Evolutionary conservation across 2,113 vertebrate species (phyloP), one percentile per base, ranked within the genome.

Genomic region (Chionis minor): DNA sequence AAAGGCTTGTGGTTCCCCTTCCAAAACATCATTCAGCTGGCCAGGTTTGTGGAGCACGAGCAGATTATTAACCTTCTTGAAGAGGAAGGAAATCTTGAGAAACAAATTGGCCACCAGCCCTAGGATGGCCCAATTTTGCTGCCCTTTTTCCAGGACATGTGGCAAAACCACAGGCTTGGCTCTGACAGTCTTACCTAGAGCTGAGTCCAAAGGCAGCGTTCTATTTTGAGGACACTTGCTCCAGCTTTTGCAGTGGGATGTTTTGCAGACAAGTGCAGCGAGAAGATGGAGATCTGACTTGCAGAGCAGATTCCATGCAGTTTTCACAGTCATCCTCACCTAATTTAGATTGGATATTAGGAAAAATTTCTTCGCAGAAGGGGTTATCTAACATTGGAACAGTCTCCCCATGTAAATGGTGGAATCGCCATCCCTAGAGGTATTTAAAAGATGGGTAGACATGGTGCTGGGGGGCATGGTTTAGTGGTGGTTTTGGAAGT

Each of bases 91-190:
- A 88, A 81, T 74, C 55, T 14, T 84, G 70, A 94, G 82, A 88
- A 85, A 88, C 13, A 70, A 62, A 52, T 32, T 79, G 51, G 35
- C 78, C 33, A 35, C 35, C 71, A 90, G 40, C 70, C 35, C 66
- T 74, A 62, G 81, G 35, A 61, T 79, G 55, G 79, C 52, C 56
- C 35, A 20, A 8, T 56, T 85, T 90, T 66, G 15, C 65, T 90
- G 35, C 17, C 45, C 18, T 78, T 97, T 96, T 89, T 70, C 69
- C 51, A 73, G 81, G 55, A 58, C 42, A 54, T 27, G 42, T 94
- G 71, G 75, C 86, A 90, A 94, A 92, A 90, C 61, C 78, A 92
- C 70, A 88, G 44, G 20, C 91, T 79, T 92, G 82, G 52, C 79
- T 86, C 45, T 83, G 27, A 12, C 73, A 35, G 33, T 49, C 42